Conservation (phyloP, 2,888 invertebrate species). For the Darwinula stevensoni region DNA sequence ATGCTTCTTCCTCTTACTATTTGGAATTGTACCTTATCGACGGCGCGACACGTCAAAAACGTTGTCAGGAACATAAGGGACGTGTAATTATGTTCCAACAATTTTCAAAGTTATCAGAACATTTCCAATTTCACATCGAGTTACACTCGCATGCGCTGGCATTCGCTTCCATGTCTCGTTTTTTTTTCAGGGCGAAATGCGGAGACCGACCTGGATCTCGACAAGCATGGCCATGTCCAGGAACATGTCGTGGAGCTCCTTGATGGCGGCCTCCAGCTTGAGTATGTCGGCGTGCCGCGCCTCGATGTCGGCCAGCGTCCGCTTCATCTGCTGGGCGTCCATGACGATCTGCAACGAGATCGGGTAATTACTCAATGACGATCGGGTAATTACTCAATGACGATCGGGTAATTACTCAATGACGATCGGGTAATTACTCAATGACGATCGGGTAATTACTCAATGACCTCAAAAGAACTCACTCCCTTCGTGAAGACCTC, state of each 20-base stretch:
- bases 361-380: too few relatives aligned
- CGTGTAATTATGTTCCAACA: not conserved
- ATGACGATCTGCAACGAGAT: conserved; percentile 70
- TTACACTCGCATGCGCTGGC: not conserved
- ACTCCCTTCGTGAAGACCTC: conserved; percentile 94
- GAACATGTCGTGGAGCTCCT: conserved; percentile 99
- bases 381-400: too few relatives aligned
- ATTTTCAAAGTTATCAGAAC: too few relatives aligned
- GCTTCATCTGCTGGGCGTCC: conserved; percentile 99
- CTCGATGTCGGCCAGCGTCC: conserved; percentile 97
- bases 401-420: too few relatives aligned
- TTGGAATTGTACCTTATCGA: too few relatives aligned
- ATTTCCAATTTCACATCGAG: too few relatives aligned
- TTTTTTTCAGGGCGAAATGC: not conserved
- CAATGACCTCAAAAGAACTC: conserved; percentile 21
- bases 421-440: too few relatives aligned
- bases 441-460: too few relatives aligned
- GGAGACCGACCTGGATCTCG: conserved; percentile 55
- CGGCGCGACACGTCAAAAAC: conserved; percentile 27
- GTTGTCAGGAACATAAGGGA: conserved; percentile 5
- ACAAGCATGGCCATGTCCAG: conserved; percentile 99
- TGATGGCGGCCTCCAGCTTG: conserved; percentile 95
- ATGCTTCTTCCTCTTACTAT: too few relatives aligned
- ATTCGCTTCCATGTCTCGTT: conserved; percentile 3
- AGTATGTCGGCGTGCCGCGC: conserved; percentile 99